A percentile compares a stretch with the other conserved stretches of the same genome.
phyloP scores from a whole-genome alignment of 2,888 invertebrate species.

The Labia minor region DNA sequence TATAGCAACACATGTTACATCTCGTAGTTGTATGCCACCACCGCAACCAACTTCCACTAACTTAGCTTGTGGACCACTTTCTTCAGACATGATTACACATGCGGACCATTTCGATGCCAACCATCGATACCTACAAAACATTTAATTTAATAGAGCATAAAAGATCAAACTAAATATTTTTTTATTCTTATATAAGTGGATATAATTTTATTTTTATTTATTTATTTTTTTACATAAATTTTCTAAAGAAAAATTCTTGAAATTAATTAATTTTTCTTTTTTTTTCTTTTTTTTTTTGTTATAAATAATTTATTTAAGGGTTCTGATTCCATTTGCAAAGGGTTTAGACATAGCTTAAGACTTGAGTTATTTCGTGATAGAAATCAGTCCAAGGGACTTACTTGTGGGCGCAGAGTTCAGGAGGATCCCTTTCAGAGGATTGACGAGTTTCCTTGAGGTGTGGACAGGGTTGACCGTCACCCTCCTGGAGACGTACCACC shows the following conservation, averaged over 20 bases:
- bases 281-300: too few species aligned
- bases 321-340: too few species aligned
- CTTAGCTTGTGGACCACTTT: constrained; percentile 15
- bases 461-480: constrained; percentile 34
- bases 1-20: constrained; percentile 43
- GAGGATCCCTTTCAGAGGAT: constrained; percentile 31
- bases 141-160: neutral
- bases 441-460: constrained; percentile 34
- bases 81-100: constrained; percentile 33
- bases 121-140: constrained; percentile 38
- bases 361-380: too few species aligned
- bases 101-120: constrained; percentile 47
- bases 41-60: constrained; percentile 43
- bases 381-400: too few species aligned
- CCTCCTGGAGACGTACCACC: constrained; percentile 33
- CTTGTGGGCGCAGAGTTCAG: constrained; percentile 33
- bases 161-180: neutral
- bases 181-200: neutral
- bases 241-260: too few species aligned
- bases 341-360: too few species aligned
- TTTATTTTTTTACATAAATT: too few species aligned
- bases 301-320: too few species aligned
- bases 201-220: constrained; percentile 15
- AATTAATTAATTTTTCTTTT: too few species aligned
- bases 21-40: constrained; percentile 47